Base-by-base conservation (phyloP, 2,797 vertebrate species). In the Ispidina lecontei region DNA sequence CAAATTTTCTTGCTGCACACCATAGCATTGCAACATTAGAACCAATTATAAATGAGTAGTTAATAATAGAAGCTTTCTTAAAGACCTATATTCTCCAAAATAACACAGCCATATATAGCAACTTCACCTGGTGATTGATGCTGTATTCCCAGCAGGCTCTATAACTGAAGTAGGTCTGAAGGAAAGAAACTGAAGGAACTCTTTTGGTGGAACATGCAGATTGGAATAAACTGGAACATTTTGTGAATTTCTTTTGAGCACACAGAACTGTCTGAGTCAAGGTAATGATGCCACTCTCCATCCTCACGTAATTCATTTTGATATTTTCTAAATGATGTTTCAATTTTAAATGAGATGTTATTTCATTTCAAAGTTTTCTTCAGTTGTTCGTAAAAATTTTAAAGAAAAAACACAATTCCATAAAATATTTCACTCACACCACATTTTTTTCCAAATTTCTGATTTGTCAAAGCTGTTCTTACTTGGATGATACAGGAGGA, bases 341-440 rank as follows among this genome's bases (percentile, higher is more conserved):
- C 52, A 35, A 63, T 73, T 91, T 84, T 46, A 79, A 63, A 73
- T 20, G 3, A 56, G 52, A 56, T 14, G 4, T 14, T 80, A 59
- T 52, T 81, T 70, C 12, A 59, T 67, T 79, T 21, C 47, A 70
- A 63, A 73, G 10, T 59, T 82, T 72, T 92, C 19, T 71, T 81
- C 17, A 49, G 2, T 35, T 63, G 3, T 51, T 55, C 35, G 20
- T 13, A 72, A 87, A 82, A 79, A 54, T 68, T 28, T 65, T 26
- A 0, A 46, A 71, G 23, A 31, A 0, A 46, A 71, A 33, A 31
- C 19, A 12, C 16, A 67, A 15, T 0, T 0, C 22, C 81, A 11
- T 72, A 22, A 60, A 69, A 25, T 44, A 67, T 62, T 79, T 74
- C 29, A 9, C 16, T 68, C 72, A 20, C 20, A 75, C 44, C 5